Evolutionary conservation across 2,113 vertebrate genomes (phyloP), one percentile per base, ranked within the genome.

Genomic region (Pseudolaguvia tuberculata): DNA sequence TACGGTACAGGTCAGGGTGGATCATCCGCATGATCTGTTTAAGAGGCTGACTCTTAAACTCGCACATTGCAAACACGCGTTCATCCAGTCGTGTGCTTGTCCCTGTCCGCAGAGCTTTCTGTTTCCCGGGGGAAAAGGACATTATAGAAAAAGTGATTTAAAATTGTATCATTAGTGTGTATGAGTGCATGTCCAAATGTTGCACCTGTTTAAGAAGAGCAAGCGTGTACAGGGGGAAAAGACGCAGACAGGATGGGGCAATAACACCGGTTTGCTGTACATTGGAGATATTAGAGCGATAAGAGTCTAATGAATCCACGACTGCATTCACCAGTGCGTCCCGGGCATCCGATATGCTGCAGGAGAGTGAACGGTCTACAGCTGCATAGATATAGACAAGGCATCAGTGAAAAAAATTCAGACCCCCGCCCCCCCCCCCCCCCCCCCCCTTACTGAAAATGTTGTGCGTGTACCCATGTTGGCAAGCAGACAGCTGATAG

Each of bases 81-180:
- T 98, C 96, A 77, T 99, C 97, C 87, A 98, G 89, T 39, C 95
- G 93, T 0, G 96, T 98, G 80, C 95, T 96, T 2, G 87, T 94
- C 31, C 94, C 96, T 0, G 94, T 97, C 80, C 95, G 91, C 80
- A 99, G 90, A 0, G 96, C 95, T 94, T 95, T 97, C 97, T 99
- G 88, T 0, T 39, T 2, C 31, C 3, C 31, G 31, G 82, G 78
- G 23, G 47, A 45, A 50, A 47, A 50, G 27, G 1, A 6, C 3
- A 1, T 50, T 18, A 18, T 11, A 39, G 6, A 9, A 3, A 45
- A 7, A n/a, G 17, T 27, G 17, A 56, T 10, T 35, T 47, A 29
- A 56, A 62, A 15, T 21, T 1, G 35, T 42, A n/a, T 42, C 5
- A 11, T 12, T 14, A 29, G 12, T 10, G 47, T 20, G n/a, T 69